These are phyloP conservation scores for Bombus sibiricus DNA, from an alignment of 1,140 invertebrate species.

Conservation along the genomic window DNA sequence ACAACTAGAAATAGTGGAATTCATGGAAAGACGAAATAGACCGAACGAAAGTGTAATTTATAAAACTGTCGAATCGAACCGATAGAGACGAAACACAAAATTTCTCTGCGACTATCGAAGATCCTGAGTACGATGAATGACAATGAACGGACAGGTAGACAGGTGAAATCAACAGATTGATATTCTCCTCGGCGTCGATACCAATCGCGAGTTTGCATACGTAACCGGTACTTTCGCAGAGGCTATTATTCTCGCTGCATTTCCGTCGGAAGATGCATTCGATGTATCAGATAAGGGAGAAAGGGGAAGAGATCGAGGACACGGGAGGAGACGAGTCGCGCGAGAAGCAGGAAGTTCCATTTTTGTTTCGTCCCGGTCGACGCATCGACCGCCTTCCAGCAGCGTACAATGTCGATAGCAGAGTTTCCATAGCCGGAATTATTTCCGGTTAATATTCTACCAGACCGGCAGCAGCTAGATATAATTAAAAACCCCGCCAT, in stretches of 20 bases:
- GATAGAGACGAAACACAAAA: not conserved
- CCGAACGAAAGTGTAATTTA: not conserved
- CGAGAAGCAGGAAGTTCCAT: conserved; percentile 43
- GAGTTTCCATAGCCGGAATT: conserved; percentile 47
- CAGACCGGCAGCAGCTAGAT: conserved; percentile 54
- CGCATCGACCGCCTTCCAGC: conserved; percentile 25
- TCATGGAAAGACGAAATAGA: not conserved
- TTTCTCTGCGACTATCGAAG: not conserved
- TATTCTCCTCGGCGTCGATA: not conserved
- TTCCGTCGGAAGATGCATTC: not conserved
- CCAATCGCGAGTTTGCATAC: not conserved
- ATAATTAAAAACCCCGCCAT: conserved; percentile 69
- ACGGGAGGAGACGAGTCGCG: not conserved
- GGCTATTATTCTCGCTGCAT: conserved; percentile 44
- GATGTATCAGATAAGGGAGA: conserved; percentile 19
- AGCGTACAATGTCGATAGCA: conserved; percentile 63
- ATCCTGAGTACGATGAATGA: not conserved
- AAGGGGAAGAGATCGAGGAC: not conserved
- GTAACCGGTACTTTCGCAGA: not conserved
- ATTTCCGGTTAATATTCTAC: conserved; percentile 69
- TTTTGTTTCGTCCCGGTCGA: conserved; percentile 49
- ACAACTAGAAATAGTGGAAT: not conserved
- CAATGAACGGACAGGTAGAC: not conserved
- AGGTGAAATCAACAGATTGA: not conserved
- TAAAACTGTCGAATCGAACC: not conserved